phyloP scores from a whole-genome alignment of 2,888 invertebrate genomes.

The Itoplectis maculator region DNA sequence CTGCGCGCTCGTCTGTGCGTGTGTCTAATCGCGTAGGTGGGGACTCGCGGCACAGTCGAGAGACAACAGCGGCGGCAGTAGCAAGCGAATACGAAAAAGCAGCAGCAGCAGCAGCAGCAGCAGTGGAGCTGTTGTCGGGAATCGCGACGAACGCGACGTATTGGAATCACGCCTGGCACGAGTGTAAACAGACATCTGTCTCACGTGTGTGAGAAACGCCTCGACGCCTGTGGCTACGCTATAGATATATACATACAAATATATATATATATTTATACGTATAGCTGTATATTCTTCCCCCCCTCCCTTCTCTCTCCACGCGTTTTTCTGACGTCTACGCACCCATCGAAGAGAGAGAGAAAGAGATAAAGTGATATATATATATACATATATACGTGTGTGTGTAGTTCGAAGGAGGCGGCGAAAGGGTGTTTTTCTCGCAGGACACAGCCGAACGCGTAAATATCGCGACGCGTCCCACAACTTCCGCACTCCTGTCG shows the following conservation, averaged over 20 bases:
- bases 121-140: not conserved
- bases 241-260: not conserved
- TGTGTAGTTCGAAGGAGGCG: not conserved
- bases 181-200: conserved; percentile 58
- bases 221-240: not conserved
- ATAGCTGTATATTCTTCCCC: not conserved
- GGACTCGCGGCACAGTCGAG: conserved; percentile 22
- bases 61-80: conserved; percentile 34
- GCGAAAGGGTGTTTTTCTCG: not conserved
- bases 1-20: not conserved
- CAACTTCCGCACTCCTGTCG: not conserved
- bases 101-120: not conserved
- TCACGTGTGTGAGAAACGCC: conserved; percentile 6
- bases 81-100: not conserved
- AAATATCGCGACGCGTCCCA: not conserved
- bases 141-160: conserved; percentile 42
- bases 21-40: conserved; percentile 35
- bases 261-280: too few species aligned
- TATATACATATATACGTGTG: not conserved
- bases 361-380: not conserved
- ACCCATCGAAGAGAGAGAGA: not conserved
- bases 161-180: conserved; percentile 53
- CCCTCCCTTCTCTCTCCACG: not conserved
- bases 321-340: not conserved
- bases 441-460: not conserved